Conservation (phyloP, 2,113 vertebrate species). For the Hemiscyllium ocellatum region DNA sequence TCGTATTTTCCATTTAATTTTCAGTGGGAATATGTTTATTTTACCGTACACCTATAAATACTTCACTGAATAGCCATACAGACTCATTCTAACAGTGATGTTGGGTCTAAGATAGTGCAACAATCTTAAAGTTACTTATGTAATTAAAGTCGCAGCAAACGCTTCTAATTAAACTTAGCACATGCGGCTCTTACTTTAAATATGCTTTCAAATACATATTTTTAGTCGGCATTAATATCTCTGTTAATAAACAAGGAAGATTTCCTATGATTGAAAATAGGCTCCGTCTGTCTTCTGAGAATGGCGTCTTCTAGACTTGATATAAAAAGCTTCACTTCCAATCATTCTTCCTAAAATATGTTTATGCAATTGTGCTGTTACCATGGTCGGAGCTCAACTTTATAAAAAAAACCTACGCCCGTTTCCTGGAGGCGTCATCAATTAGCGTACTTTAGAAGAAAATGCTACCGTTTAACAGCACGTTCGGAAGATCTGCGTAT, state of each 20-base stretch:
- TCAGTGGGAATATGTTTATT: not conserved
- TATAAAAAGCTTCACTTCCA: not conserved
- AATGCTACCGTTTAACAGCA: not conserved
- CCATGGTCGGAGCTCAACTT: not conserved
- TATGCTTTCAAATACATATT: not conserved
- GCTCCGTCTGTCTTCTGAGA: not conserved
- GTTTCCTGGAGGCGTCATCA: not conserved
- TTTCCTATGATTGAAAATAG: not conserved
- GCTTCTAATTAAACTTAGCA: not conserved
- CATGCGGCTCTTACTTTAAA: not conserved
- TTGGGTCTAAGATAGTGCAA: not conserved
- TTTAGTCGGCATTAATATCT: not conserved
- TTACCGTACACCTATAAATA: not conserved
- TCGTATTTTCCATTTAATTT: not conserved
- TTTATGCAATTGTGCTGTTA: not conserved
- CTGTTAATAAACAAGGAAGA: not conserved
- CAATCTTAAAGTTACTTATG: not conserved
- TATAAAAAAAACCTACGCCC: not conserved
- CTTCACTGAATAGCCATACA: not conserved
- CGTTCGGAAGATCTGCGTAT: not conserved
- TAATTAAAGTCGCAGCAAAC: too few relatives aligned
- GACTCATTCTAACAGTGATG: not conserved
- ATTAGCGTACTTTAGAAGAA: not conserved
- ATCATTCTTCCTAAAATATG: not conserved
- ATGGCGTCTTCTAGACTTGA: not conserved